These are phyloP conservation scores for Rutpela maculata DNA, from an alignment of 2,888 invertebrate genomes.

Conservation along the genomic window DNA sequence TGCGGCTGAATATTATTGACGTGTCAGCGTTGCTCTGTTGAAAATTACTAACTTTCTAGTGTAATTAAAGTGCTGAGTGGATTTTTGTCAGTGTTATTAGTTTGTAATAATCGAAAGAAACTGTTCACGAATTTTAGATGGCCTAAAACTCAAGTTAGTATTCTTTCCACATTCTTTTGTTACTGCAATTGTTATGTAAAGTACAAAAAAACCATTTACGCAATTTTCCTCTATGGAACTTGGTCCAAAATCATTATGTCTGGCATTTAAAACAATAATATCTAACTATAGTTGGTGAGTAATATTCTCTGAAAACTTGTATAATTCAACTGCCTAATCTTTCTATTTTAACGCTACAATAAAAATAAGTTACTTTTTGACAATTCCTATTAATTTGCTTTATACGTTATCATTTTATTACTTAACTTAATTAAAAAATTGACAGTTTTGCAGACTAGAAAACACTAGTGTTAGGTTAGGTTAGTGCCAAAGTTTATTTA, in stretches of 20 bases:
- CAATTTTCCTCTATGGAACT: constrained; percentile 13
- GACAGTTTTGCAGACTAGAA: constrained; percentile 23
- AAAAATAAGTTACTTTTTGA: not conserved
- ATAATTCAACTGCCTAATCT: constrained; percentile 5
- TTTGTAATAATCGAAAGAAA: constrained; percentile 24
- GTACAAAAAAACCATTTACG: constrained; percentile 12
- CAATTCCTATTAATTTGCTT: constrained; percentile 1
- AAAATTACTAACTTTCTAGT: constrained; percentile 39
- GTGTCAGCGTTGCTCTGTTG: constrained; percentile 54
- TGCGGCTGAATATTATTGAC: constrained; percentile 54
- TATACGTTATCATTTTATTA: not conserved
- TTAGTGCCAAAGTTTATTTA: constrained; percentile 46
- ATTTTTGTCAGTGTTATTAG: constrained; percentile 14
- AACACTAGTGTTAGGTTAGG: constrained; percentile 54
- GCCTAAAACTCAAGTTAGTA: constrained; percentile 55
- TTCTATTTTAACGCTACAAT: constrained; percentile 18
- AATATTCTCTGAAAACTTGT: constrained; percentile 8
- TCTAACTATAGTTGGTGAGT: constrained; percentile 35
- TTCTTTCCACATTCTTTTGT: constrained; percentile 35
- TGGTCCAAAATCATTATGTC: not conserved
- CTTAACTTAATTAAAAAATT: constrained; percentile 1
- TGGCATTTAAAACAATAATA: constrained; percentile 26
- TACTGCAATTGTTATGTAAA: constrained; percentile 27
- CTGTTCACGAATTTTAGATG: constrained; percentile 29
- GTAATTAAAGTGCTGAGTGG: constrained; percentile 32